Evolutionary conservation across 2,113 vertebrate species (phyloP).

Genomic region (Toxostoma redivivum): DNA sequence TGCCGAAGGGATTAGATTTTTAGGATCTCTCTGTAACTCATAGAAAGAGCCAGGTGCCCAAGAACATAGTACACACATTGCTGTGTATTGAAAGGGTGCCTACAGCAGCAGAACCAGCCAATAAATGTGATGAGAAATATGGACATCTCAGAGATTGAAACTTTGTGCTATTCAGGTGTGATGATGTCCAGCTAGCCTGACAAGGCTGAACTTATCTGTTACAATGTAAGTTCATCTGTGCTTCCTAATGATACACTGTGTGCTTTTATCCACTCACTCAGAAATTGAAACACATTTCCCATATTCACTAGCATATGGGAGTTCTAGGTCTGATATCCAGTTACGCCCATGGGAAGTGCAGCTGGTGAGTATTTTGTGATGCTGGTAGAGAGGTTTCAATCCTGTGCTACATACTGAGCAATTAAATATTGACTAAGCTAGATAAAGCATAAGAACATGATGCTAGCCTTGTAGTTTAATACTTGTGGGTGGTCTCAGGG

Average conservation of each 20-base stretch:
- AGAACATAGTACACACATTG: not conserved
- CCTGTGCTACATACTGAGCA: not conserved
- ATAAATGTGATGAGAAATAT: not conserved
- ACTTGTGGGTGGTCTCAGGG: not conserved
- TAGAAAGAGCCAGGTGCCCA: not conserved
- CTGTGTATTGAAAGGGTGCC: not conserved
- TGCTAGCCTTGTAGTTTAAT: not conserved
- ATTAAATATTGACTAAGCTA: not conserved
- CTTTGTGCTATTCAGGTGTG: not conserved
- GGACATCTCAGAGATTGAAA: not conserved
- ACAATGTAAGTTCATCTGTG: not conserved
- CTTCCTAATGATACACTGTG: not conserved
- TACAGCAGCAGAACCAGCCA: not conserved
- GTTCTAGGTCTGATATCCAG: not conserved
- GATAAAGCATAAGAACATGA: not conserved
- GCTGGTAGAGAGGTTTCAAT: not conserved
- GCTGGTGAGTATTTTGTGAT: not conserved
- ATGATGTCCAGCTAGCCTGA: not conserved
- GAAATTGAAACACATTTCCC: not conserved
- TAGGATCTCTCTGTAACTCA: not conserved
- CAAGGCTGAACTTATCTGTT: not conserved
- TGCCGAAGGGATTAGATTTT: not conserved
- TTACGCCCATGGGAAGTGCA: not conserved
- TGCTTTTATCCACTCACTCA: not conserved
- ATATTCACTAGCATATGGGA: not conserved